A percentile compares a stretch with the other conserved stretches of the same genome.
Evolutionary conservation across 2,888 invertebrate species (phyloP).

Genomic region (Herminia tarsipennalis): DNA sequence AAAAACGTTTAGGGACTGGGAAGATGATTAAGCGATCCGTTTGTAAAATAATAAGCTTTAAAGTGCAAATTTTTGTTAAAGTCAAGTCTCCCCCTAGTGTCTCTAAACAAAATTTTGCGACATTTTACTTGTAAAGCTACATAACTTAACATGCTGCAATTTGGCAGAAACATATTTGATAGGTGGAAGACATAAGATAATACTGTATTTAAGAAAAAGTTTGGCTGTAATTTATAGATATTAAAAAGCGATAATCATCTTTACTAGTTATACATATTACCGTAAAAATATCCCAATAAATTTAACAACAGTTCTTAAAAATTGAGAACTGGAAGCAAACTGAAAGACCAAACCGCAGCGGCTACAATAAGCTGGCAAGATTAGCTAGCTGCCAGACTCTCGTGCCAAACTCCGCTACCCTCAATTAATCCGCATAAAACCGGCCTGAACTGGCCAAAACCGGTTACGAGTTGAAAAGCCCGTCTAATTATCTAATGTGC

Average conservation of each 20-base stretch:
- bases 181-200: too few species aligned
- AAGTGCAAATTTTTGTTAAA: too few species aligned
- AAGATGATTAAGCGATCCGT: too few species aligned
- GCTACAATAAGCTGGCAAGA: slow-evolving; percentile 39
- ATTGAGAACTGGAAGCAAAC: slow-evolving; percentile 3
- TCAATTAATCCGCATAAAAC: slow-evolving; percentile 42
- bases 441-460: slow-evolving; percentile 38
- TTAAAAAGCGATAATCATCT: background rate
- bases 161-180: too few species aligned
- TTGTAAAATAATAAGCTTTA: too few species aligned
- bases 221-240: too few species aligned
- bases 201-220: too few species aligned
- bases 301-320: background rate
- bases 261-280: background rate
- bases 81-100: too few species aligned
- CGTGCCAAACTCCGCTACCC: slow-evolving; percentile 35
- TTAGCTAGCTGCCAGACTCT: slow-evolving; percentile 39
- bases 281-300: background rate
- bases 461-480: slow-evolving; percentile 39
- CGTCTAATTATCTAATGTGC: slow-evolving; percentile 25
- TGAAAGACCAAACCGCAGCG: slow-evolving; percentile 26
- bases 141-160: too few species aligned
- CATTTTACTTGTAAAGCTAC: too few species aligned
- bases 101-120: too few species aligned
- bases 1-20: too few species aligned